phyloP scores from a whole-genome alignment of 1,140 invertebrate species.

The Drosophila melanica region DNA sequence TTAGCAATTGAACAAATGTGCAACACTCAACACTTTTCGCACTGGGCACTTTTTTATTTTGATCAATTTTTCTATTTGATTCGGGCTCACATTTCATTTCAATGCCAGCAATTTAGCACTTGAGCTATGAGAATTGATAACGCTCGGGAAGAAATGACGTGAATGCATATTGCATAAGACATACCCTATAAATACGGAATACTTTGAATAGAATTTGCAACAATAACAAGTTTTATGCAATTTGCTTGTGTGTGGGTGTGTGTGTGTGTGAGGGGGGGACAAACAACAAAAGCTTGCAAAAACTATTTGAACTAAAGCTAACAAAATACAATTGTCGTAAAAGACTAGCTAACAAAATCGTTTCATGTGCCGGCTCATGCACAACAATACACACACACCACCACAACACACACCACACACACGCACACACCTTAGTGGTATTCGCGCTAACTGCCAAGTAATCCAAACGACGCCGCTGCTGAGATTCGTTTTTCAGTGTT shows the following conservation, averaged over 20 bases:
- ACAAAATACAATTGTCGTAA: slow-evolving; percentile 51
- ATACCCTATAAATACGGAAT: slow-evolving; percentile 38
- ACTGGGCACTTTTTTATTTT: slow-evolving; percentile 2
- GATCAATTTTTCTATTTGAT: slow-evolving; percentile 33
- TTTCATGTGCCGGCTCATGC: slow-evolving; percentile 64
- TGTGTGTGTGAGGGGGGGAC: no score
- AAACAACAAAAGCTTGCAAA: slow-evolving; percentile 40
- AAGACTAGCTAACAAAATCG: slow-evolving; percentile 48
- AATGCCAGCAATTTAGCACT: slow-evolving; percentile 74
- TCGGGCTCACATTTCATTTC: slow-evolving; percentile 42
- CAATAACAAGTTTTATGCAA: slow-evolving; percentile 65
- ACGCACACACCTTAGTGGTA: slow-evolving; percentile 6
- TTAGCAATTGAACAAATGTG: slow-evolving; percentile 70
- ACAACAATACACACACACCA: slow-evolving; percentile 13
- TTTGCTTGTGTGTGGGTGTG: no score
- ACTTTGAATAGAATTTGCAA: slow-evolving; percentile 44
- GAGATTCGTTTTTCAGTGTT: slow-evolving; percentile 36
- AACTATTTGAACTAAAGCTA: slow-evolving; percentile 49
- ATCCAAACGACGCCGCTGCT: slow-evolving; percentile 59
- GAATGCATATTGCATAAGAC: slow-evolving; percentile 26
- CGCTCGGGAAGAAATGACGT: not conserved
- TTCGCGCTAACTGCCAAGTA: slow-evolving; percentile 47
- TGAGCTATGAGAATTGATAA: slow-evolving; percentile 44
- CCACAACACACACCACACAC: slow-evolving; percentile 33
- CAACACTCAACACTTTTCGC: slow-evolving; percentile 38